Evolutionary conservation across 2,113 vertebrate species (phyloP), one percentile per base, ranked within the genome.

Genomic region (Labrus mixtus): DNA sequence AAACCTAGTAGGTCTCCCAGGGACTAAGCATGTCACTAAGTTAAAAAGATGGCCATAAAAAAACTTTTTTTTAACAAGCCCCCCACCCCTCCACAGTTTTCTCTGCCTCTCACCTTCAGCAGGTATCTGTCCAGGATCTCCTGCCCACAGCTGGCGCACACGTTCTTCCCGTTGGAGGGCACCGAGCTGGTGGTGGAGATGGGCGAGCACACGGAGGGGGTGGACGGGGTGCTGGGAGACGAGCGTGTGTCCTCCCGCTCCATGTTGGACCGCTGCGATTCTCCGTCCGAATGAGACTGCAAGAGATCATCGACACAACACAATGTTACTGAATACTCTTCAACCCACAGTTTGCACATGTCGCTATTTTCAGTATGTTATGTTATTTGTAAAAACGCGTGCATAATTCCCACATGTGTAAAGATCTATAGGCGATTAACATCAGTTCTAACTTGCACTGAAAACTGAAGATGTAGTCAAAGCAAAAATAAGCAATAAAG

Each of bases 121-220:
- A 99, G 89, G 90, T 98, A 99, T 88, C 97, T 93, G 91, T 99
- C 98, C 83, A 97, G 91, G 93, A 99, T 99, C 93, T 99, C 97
- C 69, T 97, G 95, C 19, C 98, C 98, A 85, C 98, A 98, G 91
- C 97, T 98, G 84, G 96, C 96, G 90, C 98, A 99, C 93, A 97
- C 85, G 92, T 98, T 98, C 93, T 98, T 98, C 89, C 96, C 95
- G 19, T 94, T 94, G 56, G 97, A 96, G 51, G 93, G 95, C 80
- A 94, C 93, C 56, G 97, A 97, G 77, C 97, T 97, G 81, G 93
- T 92, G 58, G 95, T 96, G 85, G 96, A 96, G 17, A 92, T 96
- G 23, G 97, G 97, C 17, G 97, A 98, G 92, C 96, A 97, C 70
- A 96, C 96, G 7, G 97, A 98, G 0, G 97, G 97, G 0, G 96